Evolutionary conservation across 1,140 invertebrate species (phyloP), one percentile per base, ranked within the genome.

Genomic region (Alviniconcha marisindica): DNA sequence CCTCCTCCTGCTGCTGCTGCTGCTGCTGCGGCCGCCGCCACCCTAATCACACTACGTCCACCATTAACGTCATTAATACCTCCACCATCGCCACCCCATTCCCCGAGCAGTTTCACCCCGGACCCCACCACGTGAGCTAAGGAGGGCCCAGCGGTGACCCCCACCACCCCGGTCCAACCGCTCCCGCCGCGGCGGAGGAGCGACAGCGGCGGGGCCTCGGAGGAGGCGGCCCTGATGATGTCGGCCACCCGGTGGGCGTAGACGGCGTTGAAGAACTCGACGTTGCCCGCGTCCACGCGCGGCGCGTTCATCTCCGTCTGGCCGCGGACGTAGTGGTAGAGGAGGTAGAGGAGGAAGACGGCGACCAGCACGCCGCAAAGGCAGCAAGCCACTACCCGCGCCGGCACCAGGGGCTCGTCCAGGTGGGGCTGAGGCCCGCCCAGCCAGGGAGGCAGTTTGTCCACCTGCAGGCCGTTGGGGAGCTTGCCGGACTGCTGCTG

Each of bases 321-420:
- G 21, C 60, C 51, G 28, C 77, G 48, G 24, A 78, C 77, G 36
- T 78, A 78, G 51, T 78, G 14, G 77, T 60, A 78, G 28, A 78
- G 77, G n/a, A 78, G 28, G 51, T 78, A 78, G 51, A 78, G 77
- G 33, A 78, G 51, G n/a, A 78, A 21, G 0, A 10, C 77, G 2
- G 54, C 56, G 14, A 78, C 28, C 2, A 78, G 54, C 0, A 78
- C 10, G 12, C 77, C 77, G 33, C 77, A 78, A 51, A 60, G 36
- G 36, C 77, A 78, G 54, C 77, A 78, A 18, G 33, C 21, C 7
- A 78, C 28, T 12, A 40, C 5, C 18, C 77, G 51, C 36, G 31
- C 48, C 18, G 51, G n/a, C 33, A 78, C 18, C 31, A 78, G 31
- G 28, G 48, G 54, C 14, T 78, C 77, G 14, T 60, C 77, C 31